phyloP scores from a whole-genome alignment of 1,140 invertebrate species.

The Chionoecetes opilio region DNA sequence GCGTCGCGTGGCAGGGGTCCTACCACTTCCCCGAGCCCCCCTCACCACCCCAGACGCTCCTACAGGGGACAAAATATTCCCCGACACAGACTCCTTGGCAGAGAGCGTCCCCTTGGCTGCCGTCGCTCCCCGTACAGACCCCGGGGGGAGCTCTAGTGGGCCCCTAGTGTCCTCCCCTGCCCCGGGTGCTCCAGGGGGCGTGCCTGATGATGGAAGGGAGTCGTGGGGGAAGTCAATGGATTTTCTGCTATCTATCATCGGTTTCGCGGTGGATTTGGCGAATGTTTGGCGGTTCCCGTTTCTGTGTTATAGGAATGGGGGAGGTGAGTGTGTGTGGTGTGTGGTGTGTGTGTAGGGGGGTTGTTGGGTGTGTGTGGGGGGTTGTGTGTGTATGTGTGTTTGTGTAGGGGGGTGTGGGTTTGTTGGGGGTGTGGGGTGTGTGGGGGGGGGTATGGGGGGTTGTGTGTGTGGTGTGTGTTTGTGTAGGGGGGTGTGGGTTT shows the following conservation, averaged over 20 bases:
- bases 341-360: too few species aligned
- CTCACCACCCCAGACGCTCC: background rate
- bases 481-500: too few species aligned
- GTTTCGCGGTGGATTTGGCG: slow-evolving; percentile 95
- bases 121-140: slow-evolving; percentile 55
- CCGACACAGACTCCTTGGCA: slow-evolving; percentile 37
- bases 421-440: too few species aligned
- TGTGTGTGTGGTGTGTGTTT: too few species aligned
- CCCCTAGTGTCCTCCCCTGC: background rate
- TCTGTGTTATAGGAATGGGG: slow-evolving; percentile 82
- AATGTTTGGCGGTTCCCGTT: slow-evolving; percentile 92
- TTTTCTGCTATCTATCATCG: slow-evolving; percentile 96
- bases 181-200: background rate
- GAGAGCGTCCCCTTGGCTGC: slow-evolving; percentile 72
- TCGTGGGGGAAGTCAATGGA: slow-evolving; percentile 94
- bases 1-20: slow-evolving; percentile 66
- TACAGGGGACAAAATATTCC: background rate
- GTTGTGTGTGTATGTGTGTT: too few species aligned
- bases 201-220: slow-evolving; percentile 79
- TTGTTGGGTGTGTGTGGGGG: too few species aligned
- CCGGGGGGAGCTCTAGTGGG: background rate
- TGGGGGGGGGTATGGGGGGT: too few species aligned
- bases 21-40: slow-evolving; percentile 64
- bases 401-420: too few species aligned
- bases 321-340: slow-evolving; percentile 80